Evolutionary conservation across 2,888 invertebrate species (phyloP), one percentile per base, ranked within the genome.

Genomic region (Drosophila suboccidentalis): DNA sequence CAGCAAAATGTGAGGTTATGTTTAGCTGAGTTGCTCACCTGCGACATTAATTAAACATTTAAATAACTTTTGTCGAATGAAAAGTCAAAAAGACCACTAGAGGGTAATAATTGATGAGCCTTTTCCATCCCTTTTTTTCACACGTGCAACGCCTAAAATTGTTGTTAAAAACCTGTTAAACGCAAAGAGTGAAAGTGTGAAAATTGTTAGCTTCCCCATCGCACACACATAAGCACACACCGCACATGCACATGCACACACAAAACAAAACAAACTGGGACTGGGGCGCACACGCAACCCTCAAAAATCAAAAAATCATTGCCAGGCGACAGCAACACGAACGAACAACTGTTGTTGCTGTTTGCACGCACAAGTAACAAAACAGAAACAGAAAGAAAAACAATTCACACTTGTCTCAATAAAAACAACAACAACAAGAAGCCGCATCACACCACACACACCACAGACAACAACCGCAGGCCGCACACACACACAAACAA

Each of bases 341-440:
- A 76, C 76, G 66, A 75, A 68, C 65, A 79, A 73, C 76, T 75
- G 75, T 81, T 78, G 77, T 75, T 64, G 63, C 57, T 80, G 55
- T 43, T 79, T 43, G 69, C 80, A 83, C 82, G 82, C 84, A 87
- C 89, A 82, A 61, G 79, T 70, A 76, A 65, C 67, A 75, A 75
- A 85, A 69, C 78, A 76, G 61, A 78, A 79, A 70, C 75, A 75
- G 62, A 83, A 78, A 76, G 87, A 79, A 87, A 85, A 87, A 85
- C 86, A 87, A 89, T 87, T 87, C 90, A 88, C 86, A 87, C 90
- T 87, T 87, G 90, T 82, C 90, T 82, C 90, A 87, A 89, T 89
- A 85, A 80, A 85, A 82, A 82, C 87, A 85, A 78, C 66, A 83
- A 70, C 66, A 70, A 71, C 71, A 72, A 60, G 73, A 79, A 44